Evolutionary conservation across 1,140 invertebrate species (phyloP).

Genomic region (Lordiphosa collinella): DNA sequence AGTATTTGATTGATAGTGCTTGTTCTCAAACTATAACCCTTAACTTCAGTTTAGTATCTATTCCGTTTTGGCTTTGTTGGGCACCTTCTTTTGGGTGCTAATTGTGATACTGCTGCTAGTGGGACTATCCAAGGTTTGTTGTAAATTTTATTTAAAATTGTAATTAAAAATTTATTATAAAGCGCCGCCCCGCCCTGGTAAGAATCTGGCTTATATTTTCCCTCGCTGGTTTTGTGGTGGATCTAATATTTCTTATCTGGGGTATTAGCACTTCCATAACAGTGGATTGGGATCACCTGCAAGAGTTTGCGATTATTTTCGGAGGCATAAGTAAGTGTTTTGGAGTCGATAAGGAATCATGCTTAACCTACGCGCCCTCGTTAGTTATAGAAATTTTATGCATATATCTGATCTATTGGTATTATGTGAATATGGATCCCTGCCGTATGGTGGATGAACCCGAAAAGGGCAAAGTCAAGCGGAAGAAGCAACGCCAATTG

Average conservation of each 20-base stretch:
- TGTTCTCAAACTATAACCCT: not conserved
- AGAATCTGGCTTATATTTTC: constrained; percentile 52
- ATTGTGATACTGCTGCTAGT: constrained; percentile 46
- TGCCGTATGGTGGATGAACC: constrained; percentile 1
- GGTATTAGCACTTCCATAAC: constrained; percentile 31
- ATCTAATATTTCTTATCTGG: constrained; percentile 41
- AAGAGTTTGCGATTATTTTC: constrained; percentile 38
- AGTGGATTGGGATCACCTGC: constrained; percentile 37
- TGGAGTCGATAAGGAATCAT: not conserved
- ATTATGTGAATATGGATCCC: constrained; percentile 41
- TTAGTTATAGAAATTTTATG: constrained; percentile 38
- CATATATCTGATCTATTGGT: constrained; percentile 41
- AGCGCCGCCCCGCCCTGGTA: constrained; percentile 35
- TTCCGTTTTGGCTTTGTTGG: constrained; percentile 40
- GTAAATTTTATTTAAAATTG: not conserved
- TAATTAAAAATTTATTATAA: not conserved
- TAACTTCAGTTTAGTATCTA: constrained; percentile 28
- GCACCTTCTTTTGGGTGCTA: constrained; percentile 50
- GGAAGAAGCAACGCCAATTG: constrained; percentile 1
- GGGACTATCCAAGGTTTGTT: constrained; percentile 50
- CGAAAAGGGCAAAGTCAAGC: constrained; percentile 10
- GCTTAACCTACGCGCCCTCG: not conserved
- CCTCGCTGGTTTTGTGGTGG: constrained; percentile 34
- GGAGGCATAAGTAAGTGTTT: constrained; percentile 41
- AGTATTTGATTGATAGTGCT: too few relatives aligned